A percentile compares a stretch with the other conserved stretches of the same genome.
phyloP scores from a whole-genome alignment of 2,113 vertebrate species.

The Menura novaehollandiae region DNA sequence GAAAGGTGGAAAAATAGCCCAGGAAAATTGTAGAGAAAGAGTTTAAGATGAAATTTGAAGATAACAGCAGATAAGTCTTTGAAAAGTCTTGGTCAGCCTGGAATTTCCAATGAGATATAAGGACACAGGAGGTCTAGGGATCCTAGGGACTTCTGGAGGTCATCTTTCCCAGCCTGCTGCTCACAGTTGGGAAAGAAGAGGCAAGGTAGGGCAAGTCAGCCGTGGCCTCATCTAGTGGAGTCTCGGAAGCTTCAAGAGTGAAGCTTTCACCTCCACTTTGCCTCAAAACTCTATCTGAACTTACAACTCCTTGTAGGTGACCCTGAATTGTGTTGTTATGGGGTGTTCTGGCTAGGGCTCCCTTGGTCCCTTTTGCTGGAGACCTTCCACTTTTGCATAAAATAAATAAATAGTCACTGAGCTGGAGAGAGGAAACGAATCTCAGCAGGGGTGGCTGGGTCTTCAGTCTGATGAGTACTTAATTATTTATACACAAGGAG shows the following conservation, averaged over 20 bases:
- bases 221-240: neutral
- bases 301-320: neutral
- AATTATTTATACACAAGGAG: neutral
- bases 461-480: neutral
- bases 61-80: neutral
- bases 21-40: neutral
- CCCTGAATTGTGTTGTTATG: neutral
- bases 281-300: neutral
- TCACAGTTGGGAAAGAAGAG: neutral
- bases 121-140: neutral
- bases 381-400: neutral
- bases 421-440: neutral
- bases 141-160: neutral
- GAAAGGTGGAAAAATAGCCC: neutral
- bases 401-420: neutral
- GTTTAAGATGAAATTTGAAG: neutral
- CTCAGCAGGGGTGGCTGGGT: neutral
- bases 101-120: neutral
- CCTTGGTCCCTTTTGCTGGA: neutral
- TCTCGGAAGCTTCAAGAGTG: neutral
- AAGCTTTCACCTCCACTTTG: neutral
- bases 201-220: neutral
- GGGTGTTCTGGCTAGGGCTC: neutral
- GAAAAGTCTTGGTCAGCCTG: neutral
- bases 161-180: neutral